Base-by-base conservation (phyloP, 2,888 invertebrate genomes). In the Pristionchus maxplancki region DNA sequence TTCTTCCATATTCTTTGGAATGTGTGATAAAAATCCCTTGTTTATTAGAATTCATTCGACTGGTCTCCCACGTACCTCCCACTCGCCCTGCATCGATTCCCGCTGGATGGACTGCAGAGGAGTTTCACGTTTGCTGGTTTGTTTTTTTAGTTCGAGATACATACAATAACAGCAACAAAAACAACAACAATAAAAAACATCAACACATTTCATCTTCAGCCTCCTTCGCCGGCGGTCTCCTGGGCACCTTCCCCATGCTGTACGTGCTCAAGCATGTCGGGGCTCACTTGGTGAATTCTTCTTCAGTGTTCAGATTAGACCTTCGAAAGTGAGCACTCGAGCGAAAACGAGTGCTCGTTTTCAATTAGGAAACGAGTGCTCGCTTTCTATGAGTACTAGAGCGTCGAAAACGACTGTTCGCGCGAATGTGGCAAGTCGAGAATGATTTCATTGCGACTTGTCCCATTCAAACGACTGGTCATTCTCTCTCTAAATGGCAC, bases 181-280 rank as follows among this genome's bases (percentile, higher is more conserved):
- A n/a, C n/a, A n/a, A n/a, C n/a, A n/a, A n/a, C n/a, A n/a, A 9
- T 24, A 74, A 24, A 24, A n/a, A 24, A 74, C 20, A 40, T 17
- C 3, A n/a, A 74, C 0, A 24, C 34, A 40, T 24, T 1, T 3
- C 1, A 3, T 40, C 13, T 74, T 74, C 24, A 74, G 74, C 24
- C n/a, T 44, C 74, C 4, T 74, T 74, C 40, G 74, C 40, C 6
- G 74, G 74, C n/a, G 74, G 74, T 9, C 74, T 74, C 1, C 37
- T 74, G 1, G 74, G 74, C 37, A 74, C 74, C 9, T 74, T 74
- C 11, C 74, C 74, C 40, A 74, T 74, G 74, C 40, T 74, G 40
- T 74, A 74, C 40, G 74, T 74, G 40, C 74, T 74, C 1, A 37
- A n/a, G 8, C 37, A 44, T 2, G 24, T 40, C 24, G 74, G 74